Conservation (phyloP, 2,797 vertebrate genomes). For the Synaphobranchus kaupii region DNA sequence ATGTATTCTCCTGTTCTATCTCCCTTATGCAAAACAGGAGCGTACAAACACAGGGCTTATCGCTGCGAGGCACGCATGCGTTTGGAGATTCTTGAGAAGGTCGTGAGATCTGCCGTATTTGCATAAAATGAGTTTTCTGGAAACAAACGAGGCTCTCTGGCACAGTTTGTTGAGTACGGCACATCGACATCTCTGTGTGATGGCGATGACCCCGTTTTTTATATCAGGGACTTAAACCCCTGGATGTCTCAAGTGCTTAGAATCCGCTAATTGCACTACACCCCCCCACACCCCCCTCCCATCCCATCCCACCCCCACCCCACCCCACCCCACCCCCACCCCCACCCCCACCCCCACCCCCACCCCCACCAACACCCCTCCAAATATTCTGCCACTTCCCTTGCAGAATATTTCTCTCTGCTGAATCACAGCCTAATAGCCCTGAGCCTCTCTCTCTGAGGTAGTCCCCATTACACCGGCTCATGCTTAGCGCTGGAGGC, state of each 20-base stretch:
- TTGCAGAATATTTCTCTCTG: not conserved
- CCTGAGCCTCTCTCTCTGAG: not conserved
- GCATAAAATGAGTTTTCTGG: not conserved
- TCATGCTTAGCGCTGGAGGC: not conserved
- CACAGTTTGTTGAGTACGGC: not conserved
- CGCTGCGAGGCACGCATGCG: not conserved
- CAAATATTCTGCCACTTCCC: no score
- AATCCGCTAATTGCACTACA: not conserved
- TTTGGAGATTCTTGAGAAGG: not conserved
- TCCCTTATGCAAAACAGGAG: not conserved
- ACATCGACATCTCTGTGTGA: not conserved
- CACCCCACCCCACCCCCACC: not conserved
- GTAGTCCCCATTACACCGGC: not conserved
- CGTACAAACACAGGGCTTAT: not conserved
- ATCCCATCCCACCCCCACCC: no score
- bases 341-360: not conserved
- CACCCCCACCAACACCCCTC: not conserved
- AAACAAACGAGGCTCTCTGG: not conserved
- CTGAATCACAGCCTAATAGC: constrained; percentile 6
- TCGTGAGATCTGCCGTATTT: not conserved
- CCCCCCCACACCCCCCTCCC: not conserved
- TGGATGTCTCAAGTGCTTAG: not conserved
- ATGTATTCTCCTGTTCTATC: no score
- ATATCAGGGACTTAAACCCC: not conserved
- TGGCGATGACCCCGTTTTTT: not conserved